A percentile compares a stretch with the other conserved stretches of the same genome.
Conservation (phyloP, 2,888 invertebrate genomes). For the Epistrophe eligans region DNA sequence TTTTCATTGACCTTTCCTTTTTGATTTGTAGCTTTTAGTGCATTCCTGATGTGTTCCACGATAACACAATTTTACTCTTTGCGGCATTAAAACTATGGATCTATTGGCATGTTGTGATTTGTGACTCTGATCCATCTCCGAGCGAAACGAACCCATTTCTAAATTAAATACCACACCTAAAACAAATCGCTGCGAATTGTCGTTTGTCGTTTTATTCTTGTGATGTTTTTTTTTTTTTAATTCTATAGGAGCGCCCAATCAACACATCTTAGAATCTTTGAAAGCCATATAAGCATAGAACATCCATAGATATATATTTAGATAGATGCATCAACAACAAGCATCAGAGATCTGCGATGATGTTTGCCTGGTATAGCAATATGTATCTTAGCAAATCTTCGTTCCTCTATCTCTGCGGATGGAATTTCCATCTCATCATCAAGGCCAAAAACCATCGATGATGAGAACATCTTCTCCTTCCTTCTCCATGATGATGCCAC, state of each 20-base stretch:
- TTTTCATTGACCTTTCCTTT: slow-evolving; percentile 17
- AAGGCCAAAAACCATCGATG: slow-evolving; percentile 36
- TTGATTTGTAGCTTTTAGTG: slow-evolving; percentile 11
- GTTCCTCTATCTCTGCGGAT: slow-evolving; percentile 33
- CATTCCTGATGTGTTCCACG: slow-evolving; percentile 20
- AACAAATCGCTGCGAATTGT: slow-evolving; percentile 59
- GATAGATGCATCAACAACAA: slow-evolving; percentile 17
- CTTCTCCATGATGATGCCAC: slow-evolving; percentile 1
- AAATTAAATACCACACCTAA: slow-evolving; percentile 61
- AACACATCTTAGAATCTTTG: slow-evolving; percentile 48
- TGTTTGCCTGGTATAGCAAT: slow-evolving; percentile 19
- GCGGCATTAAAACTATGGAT: slow-evolving; percentile 27
- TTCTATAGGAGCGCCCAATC: slow-evolving; percentile 60
- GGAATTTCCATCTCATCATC: slow-evolving; percentile 64
- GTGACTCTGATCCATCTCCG: slow-evolving; percentile 28
- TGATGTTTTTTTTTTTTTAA: background rate
- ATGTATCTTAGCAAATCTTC: slow-evolving; percentile 52
- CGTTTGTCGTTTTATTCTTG: slow-evolving; percentile 9
- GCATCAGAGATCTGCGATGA: slow-evolving; percentile 21
- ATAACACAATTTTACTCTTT: slow-evolving; percentile 14
- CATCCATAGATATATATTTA: slow-evolving; percentile 22
- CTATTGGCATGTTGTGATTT: slow-evolving; percentile 48
- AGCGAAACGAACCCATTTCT: slow-evolving; percentile 17
- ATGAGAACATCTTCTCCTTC: slow-evolving; percentile 40
- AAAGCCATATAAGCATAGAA: slow-evolving; percentile 24